Conservation (phyloP, 2,888 invertebrate species). For the Neoascia interrupta region DNA sequence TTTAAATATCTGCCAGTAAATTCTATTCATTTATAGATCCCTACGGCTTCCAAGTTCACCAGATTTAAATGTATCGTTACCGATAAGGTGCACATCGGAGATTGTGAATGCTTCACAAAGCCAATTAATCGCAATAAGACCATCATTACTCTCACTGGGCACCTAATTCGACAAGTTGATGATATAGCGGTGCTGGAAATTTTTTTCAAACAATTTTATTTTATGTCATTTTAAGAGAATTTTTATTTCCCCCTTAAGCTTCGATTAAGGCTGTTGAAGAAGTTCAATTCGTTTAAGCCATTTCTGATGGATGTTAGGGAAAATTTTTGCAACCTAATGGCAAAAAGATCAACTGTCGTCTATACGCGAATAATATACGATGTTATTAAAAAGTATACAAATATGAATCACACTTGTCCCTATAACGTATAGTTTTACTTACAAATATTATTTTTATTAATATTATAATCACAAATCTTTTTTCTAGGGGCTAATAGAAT, state of each 20-base stretch:
- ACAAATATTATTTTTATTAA: no score
- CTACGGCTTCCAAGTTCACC: background rate
- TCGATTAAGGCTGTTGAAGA: background rate
- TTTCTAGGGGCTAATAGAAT: no score
- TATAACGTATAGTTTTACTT: constrained; percentile 2
- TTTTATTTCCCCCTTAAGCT: no score
- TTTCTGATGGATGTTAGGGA: background rate
- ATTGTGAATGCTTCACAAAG: background rate
- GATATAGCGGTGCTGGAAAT: background rate
- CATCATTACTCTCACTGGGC: background rate
- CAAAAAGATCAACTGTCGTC: no score
- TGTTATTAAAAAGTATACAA: no score
- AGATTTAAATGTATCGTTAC: background rate
- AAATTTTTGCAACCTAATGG: background rate
- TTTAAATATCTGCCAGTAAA: no score
- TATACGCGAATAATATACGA: no score
- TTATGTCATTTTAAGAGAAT: no score
- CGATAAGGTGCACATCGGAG: background rate
- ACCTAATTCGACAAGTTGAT: background rate
- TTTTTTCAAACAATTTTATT: no score
- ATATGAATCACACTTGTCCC: constrained; percentile 9
- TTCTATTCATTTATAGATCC: background rate
- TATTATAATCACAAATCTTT: no score
- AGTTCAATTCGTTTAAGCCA: background rate
- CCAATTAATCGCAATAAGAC: background rate